Base-by-base conservation (phyloP, 2,888 invertebrate species). In the Pristionchus japonicus region DNA sequence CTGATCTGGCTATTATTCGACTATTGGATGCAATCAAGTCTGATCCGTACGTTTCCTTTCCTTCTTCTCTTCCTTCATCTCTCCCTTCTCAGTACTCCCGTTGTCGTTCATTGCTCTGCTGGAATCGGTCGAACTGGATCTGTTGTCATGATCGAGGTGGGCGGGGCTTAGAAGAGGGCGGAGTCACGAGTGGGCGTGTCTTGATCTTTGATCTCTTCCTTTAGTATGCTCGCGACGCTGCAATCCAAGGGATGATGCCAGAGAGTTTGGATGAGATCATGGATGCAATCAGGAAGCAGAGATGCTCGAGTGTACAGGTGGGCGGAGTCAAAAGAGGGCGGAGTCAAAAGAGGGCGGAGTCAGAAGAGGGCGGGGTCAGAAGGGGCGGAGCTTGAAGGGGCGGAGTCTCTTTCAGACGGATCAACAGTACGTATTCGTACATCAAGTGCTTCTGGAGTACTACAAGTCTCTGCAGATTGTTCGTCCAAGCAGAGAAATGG, bases 61-160 rank as follows among this genome's bases (percentile, higher is more conserved):
- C 70, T 23, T 1, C n/a, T 17, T 7, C 61, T 61, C 27, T 20
- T 37, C 3, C 7, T n/a, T 49, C 27, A 57, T 37, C 31, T n/a
- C 20, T 85, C 85, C 6, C 20, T n/a, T 17, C 52, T 37, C 85
- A 61, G 85, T 85, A 27, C 40, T 85, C 85, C 85, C 17, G 43
- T 64, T 27, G 85, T 85, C 27, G 47, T 85, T 15, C 85, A 85
- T 31, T 85, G 85, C 43, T 85, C 85, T 17, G 85, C 85, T n/a
- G 85, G 85, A 3, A 85, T 85, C 23, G 85, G 85, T 43, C 85
- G 85, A 20, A 85, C 85, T 47, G 85, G 85, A 1, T 85, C 85
- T 3, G 85, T 85, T n/a, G 85, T 85, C 20, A 61, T 85, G 61
- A 85, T 85, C n/a, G 85, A 85, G 40, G 85, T 85, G 83, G 83